These are phyloP conservation scores for Cinclus mexicanus DNA, from an alignment of 2,113 vertebrate genomes.

Conservation along the genomic window DNA sequence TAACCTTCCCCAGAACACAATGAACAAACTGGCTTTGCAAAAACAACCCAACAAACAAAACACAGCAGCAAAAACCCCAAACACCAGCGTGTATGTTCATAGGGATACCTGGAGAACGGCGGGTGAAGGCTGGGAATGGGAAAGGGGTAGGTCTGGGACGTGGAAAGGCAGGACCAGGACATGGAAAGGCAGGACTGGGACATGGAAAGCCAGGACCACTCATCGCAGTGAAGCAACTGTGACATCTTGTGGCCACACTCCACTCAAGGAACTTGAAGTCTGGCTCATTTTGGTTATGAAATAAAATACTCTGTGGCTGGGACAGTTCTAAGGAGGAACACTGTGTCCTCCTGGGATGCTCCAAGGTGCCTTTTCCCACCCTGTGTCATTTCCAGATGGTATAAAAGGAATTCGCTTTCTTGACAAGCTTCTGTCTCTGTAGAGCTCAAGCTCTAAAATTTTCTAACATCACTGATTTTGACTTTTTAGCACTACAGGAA, in stretches of 20 bases:
- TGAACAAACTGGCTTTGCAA: neutral
- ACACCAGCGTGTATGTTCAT: rapidly evolving
- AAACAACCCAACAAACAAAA: neutral
- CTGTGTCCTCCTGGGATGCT: rapidly evolving
- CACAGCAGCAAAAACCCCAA: neutral
- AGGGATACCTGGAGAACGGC: rapidly evolving
- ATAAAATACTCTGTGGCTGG: neutral
- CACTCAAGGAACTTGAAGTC: neutral
- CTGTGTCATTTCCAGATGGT: neutral
- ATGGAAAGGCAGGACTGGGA: neutral
- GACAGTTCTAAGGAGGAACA: neutral
- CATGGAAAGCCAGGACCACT: rapidly evolving
- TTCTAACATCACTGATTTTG: neutral
- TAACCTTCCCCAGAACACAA: neutral
- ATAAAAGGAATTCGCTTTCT: neutral
- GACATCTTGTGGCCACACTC: slow-evolving; percentile 52
- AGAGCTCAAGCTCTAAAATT: neutral
- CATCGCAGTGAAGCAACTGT: neutral
- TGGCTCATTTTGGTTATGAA: neutral
- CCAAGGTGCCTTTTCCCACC: neutral
- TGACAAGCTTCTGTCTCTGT: neutral
- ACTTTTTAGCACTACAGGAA: neutral
- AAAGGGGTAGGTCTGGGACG: neutral
- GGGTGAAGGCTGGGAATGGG: neutral
- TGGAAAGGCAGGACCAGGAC: neutral